These are phyloP conservation scores for Holacanthus passer DNA, from an alignment of 2,113 vertebrate species.

Conservation along the genomic window DNA sequence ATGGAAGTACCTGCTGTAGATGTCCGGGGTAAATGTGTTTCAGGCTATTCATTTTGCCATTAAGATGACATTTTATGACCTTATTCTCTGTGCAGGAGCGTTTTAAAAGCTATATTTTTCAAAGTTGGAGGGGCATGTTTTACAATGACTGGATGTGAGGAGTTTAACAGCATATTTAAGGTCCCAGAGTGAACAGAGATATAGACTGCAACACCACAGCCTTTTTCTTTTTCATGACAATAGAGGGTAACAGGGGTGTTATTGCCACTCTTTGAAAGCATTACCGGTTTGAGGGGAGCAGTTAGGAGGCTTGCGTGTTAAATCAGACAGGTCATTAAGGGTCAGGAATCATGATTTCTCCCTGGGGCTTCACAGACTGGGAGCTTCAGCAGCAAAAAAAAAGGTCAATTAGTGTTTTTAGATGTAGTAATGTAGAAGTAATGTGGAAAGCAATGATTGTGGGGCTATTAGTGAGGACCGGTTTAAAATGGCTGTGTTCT, in stretches of 20 bases:
- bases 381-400: conserved; percentile 2
- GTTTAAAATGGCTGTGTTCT: conserved; percentile 5
- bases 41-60: conserved; percentile 30
- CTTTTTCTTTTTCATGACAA: conserved; percentile 3
- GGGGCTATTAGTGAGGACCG: conserved; percentile 17
- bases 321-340: conserved; percentile 33
- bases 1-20: not conserved
- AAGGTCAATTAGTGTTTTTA: conserved; percentile 46
- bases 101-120: conserved; percentile 23
- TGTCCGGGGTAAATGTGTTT: conserved; percentile 6
- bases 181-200: not conserved
- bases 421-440: conserved; percentile 23
- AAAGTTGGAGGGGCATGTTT: not conserved
- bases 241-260: conserved; percentile 12
- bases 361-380: conserved; percentile 25
- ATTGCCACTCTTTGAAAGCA: conserved; percentile 23
- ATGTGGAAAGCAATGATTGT: conserved; percentile 62
- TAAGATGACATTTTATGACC: conserved; percentile 50
- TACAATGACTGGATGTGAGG: not conserved
- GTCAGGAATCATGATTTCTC: conserved; percentile 35
- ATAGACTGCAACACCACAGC: not conserved
- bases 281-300: conserved; percentile 17
- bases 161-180: not conserved
- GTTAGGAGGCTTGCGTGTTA: conserved; percentile 16
- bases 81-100: conserved; percentile 4